phyloP scores from a whole-genome alignment of 2,113 vertebrate species.

The Rhipidura dahli region DNA sequence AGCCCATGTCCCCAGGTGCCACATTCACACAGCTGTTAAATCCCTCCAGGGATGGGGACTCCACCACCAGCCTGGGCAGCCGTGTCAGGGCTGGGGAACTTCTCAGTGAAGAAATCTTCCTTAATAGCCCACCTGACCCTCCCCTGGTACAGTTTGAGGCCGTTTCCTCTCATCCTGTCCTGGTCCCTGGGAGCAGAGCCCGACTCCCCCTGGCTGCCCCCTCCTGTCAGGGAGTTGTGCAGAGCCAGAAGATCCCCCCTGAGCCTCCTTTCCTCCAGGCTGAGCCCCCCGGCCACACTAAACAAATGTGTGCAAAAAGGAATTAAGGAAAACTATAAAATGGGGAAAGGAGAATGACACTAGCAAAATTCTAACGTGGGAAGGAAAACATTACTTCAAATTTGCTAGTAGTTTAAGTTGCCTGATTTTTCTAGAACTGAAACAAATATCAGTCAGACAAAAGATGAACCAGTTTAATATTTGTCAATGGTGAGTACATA shows the following conservation, averaged over 20 bases:
- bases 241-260: not conserved
- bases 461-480: not conserved
- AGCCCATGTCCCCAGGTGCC: not conserved
- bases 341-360: not conserved
- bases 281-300: not conserved
- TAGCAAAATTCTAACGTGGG: not conserved
- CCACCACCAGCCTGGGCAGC: not conserved
- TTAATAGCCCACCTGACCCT: not conserved
- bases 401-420: fast-evolving
- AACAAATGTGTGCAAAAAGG: not conserved
- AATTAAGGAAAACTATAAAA: not conserved
- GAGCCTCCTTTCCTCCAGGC: not conserved
- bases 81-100: not conserved
- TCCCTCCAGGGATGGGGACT: not conserved
- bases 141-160: not conserved
- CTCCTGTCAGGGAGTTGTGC: not conserved
- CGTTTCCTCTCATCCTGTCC: fast-evolving
- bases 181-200: not conserved
- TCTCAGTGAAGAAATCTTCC: not conserved
- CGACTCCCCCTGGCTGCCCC: fast-evolving
- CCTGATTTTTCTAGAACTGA: not conserved
- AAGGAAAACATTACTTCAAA: not conserved
- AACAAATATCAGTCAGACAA: not conserved
- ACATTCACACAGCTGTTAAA: too few relatives aligned
- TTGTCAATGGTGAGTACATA: not conserved